Conservation (phyloP, 53 echinoderm and acorn worm species). For the Temnopleurus reevesii region DNA sequence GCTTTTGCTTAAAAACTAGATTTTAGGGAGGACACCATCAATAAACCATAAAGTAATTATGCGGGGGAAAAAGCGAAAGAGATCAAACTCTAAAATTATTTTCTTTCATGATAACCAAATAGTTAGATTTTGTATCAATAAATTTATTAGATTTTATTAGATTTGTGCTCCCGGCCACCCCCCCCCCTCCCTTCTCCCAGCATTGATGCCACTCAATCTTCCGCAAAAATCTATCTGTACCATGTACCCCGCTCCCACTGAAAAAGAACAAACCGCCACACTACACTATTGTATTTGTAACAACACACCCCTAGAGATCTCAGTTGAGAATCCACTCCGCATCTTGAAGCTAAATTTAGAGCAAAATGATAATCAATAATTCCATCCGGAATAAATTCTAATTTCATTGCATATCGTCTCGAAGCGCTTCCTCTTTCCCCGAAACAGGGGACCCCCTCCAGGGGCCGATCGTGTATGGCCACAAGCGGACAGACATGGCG, state of each 20-base stretch:
- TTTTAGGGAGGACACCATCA: too few relatives aligned
- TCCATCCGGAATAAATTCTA: conserved; percentile 24
- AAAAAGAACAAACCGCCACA: background rate
- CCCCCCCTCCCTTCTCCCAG: background rate
- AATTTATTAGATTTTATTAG: too few relatives aligned
- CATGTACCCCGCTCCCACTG: background rate
- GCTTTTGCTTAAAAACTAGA: too few relatives aligned
- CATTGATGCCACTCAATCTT: too few relatives aligned
- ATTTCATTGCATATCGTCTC: background rate
- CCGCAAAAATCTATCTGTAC: background rate
- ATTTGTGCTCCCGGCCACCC: background rate
- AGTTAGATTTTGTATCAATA: too few relatives aligned
- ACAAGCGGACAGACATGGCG: background rate
- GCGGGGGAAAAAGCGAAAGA: too few relatives aligned
- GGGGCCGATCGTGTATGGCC: background rate
- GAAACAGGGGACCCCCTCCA: background rate
- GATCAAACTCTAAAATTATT: too few relatives aligned
- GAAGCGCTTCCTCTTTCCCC: background rate
- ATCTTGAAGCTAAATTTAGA: conserved; percentile 14
- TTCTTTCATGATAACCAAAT: too few relatives aligned
- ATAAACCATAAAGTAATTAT: too few relatives aligned
- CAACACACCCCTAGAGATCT: too few relatives aligned
- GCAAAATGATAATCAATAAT: background rate
- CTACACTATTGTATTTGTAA: too few relatives aligned
- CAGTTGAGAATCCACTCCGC: background rate